Base-by-base conservation (phyloP, 1,140 invertebrate genomes). In the Panagrolaimus sp. region DNA sequence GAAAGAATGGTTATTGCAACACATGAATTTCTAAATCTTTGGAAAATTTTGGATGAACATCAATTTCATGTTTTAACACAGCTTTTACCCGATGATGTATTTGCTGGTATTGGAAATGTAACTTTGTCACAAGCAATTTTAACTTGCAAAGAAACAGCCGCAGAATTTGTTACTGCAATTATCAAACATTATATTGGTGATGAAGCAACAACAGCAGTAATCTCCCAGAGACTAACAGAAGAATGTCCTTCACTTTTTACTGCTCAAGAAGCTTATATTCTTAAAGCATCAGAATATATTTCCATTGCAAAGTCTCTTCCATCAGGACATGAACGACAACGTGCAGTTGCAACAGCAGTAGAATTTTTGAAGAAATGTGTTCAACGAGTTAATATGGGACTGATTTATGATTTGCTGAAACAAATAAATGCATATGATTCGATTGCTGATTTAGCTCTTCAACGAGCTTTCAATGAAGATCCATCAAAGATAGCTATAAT, bases 41-140 rank as follows among this genome's bases (percentile, higher is more conserved):
- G 92, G 91, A 91, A 90, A 81, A 89, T 96, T 45, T 84, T 96
- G 0, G 91, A 89, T 79, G 91, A 95, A 79, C 93, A 96, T 84
- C 90, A 93, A 80, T 90, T 96, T 80, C 90, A 93, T 80, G 86
- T 89, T 43, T 87, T 96, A 51, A 88, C 84, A 9, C 51, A 57
- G n/a, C 51, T 75, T 79, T 11, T 74, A 78, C 25, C 77, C 92
- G 9, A 87, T 86, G 48, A 87, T 87, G 78, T 84, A 89, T 61
- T 61, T 48, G 11, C 51, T 11, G 51, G 0, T 53, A 70, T 73
- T 68, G 77, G 71, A 11, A 57, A 27, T 27, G 27, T 57, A 9
- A 25, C 51, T 2, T 57, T 57, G 13, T 14, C 51, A 20, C 20
- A 57, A 8, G 11, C 9, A 5, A 13, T 57, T 2, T 9, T 4